phyloP scores from a whole-genome alignment of 2,888 invertebrate genomes.

The Nasonia oneida region DNA sequence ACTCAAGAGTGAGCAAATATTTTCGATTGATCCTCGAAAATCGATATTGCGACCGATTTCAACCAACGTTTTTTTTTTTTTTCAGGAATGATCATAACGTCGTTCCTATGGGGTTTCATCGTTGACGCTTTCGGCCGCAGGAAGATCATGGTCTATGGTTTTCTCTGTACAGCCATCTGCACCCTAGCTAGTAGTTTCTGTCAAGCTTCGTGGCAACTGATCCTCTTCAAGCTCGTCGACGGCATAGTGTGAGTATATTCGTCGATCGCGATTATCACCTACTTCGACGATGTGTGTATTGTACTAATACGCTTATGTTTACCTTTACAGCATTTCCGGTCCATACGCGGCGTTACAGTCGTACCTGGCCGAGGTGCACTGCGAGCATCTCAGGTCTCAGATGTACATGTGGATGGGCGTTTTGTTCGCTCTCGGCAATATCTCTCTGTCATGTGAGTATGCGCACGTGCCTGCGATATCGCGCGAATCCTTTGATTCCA shows the following conservation, averaged over 20 bases:
- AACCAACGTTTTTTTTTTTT: slow-evolving; percentile 6
- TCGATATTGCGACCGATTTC: not conserved
- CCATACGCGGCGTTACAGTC: slow-evolving; percentile 76
- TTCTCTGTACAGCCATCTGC: slow-evolving; percentile 71
- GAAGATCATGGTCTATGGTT: slow-evolving; percentile 74
- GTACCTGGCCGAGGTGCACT: slow-evolving; percentile 75
- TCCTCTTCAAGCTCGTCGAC: slow-evolving; percentile 75
- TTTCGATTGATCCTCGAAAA: too few relatives aligned
- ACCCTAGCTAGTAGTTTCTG: slow-evolving; percentile 73
- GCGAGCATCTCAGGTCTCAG: slow-evolving; percentile 72
- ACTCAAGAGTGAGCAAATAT: too few relatives aligned
- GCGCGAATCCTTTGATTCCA: not conserved
- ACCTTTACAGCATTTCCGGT: slow-evolving; percentile 72
- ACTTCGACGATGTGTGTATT: not conserved
- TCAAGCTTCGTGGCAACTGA: slow-evolving; percentile 74
- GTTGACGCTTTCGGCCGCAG: slow-evolving; percentile 75
- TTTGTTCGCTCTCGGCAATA: slow-evolving; percentile 74
- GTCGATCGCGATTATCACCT: not conserved
- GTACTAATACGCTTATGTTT: slow-evolving; percentile 24
- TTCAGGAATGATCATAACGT: slow-evolving; percentile 81
- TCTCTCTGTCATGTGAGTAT: slow-evolving; percentile 82
- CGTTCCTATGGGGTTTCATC: slow-evolving; percentile 80
- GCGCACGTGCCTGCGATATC: slow-evolving; percentile 43
- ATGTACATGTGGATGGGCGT: slow-evolving; percentile 77
- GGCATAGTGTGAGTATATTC: slow-evolving; percentile 74